Evolutionary conservation across 2,888 invertebrate genomes (phyloP), one percentile per base, ranked within the genome.

Genomic region (Pasiphila rectangulata): DNA sequence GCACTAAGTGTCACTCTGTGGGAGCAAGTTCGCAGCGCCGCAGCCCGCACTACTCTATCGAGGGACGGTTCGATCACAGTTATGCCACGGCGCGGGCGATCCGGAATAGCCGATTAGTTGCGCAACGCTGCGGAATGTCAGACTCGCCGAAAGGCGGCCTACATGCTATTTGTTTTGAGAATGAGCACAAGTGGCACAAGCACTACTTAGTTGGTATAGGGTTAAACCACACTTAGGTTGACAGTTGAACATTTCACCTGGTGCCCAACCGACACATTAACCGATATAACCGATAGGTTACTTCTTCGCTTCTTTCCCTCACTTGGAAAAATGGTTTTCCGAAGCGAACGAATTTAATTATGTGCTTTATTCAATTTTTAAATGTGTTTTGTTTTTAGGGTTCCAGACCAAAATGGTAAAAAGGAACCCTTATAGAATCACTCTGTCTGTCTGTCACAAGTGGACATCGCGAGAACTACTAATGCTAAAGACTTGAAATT

Each of bases 61-160:
- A 38, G 27, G 29, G 23, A 38, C 27, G 42, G 35, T 34, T 29
- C 35, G 17, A 38, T 35, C 32, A 23, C 2, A 30, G 44, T 37
- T 40, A 40, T 44, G 44, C 24, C 40, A 37, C 24, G 7, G 25
- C n/a, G n/a, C n/a, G n/a, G n/a, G n/a, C 32, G 36, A 25, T 37
- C 27, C 27, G 45, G 44, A 50, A 34, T 45, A n/a, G 16, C 2
- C n/a, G 32, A 36, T 43, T 21, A 27, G 40, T 50, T 50, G 37
- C 37, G 30, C 36, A 45, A 50, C 10, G 1, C 49, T 9, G 17
- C 2, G 40, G 46, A 46, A 35, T 46, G 40, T 42, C 19, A 15
- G 35, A 35, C 35, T 29, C 15, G 29, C 24, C 41, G 7, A 46
- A 36, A 40, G 24, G 32, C 38, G 37, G 10, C 32, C 46, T 32